Base-by-base conservation (phyloP, 1,140 invertebrate genomes). In the Monomorium pharaonis region DNA sequence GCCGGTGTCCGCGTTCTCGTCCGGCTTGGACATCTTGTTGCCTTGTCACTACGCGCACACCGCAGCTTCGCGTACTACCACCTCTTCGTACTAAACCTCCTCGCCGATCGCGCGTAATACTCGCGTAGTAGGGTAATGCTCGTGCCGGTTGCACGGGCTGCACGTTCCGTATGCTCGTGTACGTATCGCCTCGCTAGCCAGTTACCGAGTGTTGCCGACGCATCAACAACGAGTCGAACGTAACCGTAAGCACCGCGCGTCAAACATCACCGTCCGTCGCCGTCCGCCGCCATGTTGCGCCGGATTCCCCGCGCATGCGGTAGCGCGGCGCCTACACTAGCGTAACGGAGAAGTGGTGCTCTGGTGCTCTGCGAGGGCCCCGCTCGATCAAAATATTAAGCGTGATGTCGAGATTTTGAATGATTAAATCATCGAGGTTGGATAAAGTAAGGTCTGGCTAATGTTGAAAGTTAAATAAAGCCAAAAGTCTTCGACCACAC, bases 11-110 rank as follows among this genome's bases (percentile, higher is more conserved):
- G 92, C 92, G 16, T 91, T 91, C 85, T 95, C 95, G 30, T 95
- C 95, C 4, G 92, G 49, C 83, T 95, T 95, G 12, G 95, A 95
- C 95, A 95, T 95, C 54, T 81, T 58, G 4, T 2, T n/a, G n/a
- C n/a, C n/a, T n/a, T n/a, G n/a, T n/a, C n/a, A n/a, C 42, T 62
- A 24, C 12, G 16, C 14, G 16, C 44, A 51, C 42, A 37, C 12
- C 33, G 62, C 62, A n/a, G n/a, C 18, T 30, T 30, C 37, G 24
- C 44, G 49, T 2, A 14, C n/a, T n/a, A 42, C 16, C 62, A n/a
- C 42, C 44, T 56, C 33, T 54, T 14, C 33, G 18, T 9, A 33
- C 42, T 14, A 12, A 51, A 76, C 7, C 44, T 21, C 14, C 12
- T 75, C 10, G 21, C 16, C 30, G 54, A 70, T 44, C 21, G 27